Conservation (phyloP, 1,140 invertebrate species). For the Thaumatotibia leucotreta region DNA sequence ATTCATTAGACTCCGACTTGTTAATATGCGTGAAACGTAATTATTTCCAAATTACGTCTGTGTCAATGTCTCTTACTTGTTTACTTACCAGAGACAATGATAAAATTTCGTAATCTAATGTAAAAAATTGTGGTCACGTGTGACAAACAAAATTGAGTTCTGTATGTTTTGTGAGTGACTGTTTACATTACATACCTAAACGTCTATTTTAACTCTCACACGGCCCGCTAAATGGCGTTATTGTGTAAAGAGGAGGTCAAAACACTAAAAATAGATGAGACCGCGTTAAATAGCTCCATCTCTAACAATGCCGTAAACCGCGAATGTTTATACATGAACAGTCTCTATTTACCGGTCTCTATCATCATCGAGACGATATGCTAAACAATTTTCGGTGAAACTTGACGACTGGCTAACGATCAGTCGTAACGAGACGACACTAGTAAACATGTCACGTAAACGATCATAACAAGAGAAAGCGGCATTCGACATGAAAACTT, state of each 20-base stretch:
- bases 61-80: background rate
- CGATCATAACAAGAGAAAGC: conserved; percentile 12
- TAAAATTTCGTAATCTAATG: too few species aligned
- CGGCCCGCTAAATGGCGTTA: background rate
- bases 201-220: background rate
- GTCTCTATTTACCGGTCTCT: background rate
- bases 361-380: conserved; percentile 11
- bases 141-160: too few species aligned
- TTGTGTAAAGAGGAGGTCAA: background rate
- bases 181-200: too few species aligned
- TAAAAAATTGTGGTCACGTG: too few species aligned
- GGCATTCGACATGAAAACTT: background rate
- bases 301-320: too few species aligned
- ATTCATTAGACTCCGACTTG: background rate
- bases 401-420: conserved; percentile 25
- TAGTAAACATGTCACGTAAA: conserved; percentile 10
- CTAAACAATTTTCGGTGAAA: conserved; percentile 25
- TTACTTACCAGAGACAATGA: background rate
- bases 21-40: conserved; percentile 7
- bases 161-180: too few species aligned
- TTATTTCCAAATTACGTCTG: conserved; percentile 9
- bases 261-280: background rate
- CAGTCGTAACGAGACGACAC: background rate
- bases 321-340: background rate
- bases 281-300: background rate